Conservation (phyloP, 2,797 vertebrate species). For the Crax fasciolata region DNA sequence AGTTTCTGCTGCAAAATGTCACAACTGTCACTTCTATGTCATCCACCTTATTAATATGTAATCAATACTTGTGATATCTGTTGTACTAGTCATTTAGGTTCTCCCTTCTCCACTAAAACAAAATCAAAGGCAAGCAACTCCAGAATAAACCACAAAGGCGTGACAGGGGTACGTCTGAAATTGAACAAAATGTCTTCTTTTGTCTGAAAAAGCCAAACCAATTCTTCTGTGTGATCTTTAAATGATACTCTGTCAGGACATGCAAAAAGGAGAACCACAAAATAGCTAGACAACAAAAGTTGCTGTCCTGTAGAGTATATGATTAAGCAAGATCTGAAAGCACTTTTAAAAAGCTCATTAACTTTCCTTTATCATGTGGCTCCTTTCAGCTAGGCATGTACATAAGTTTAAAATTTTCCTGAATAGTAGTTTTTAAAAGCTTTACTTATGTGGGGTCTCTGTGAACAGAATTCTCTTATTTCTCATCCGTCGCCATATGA, state of each 20-base stretch:
- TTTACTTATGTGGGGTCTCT: neutral
- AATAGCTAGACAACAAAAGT: neutral
- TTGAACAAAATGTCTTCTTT: neutral
- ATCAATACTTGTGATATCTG: neutral
- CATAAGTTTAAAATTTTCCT: constrained; percentile 9
- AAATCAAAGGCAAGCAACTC: neutral
- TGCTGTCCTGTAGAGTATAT: neutral
- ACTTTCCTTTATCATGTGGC: neutral
- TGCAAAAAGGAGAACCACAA: neutral
- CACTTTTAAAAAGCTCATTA: neutral
- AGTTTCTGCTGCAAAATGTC: neutral
- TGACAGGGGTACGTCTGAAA: neutral
- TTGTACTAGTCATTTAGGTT: neutral
- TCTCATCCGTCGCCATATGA: neutral
- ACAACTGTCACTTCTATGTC: neutral
- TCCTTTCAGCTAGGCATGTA: neutral
- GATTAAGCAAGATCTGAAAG: constrained; percentile 18
- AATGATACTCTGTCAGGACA: neutral
- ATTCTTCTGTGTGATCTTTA: neutral
- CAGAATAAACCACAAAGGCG: neutral
- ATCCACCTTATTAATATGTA: neutral
- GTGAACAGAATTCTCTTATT: neutral
- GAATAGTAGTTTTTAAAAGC: neutral
- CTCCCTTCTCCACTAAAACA: neutral
- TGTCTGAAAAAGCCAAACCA: neutral